Evolutionary conservation across 2,113 vertebrate species (phyloP).

Genomic region (Gymnogyps californianus): DNA sequence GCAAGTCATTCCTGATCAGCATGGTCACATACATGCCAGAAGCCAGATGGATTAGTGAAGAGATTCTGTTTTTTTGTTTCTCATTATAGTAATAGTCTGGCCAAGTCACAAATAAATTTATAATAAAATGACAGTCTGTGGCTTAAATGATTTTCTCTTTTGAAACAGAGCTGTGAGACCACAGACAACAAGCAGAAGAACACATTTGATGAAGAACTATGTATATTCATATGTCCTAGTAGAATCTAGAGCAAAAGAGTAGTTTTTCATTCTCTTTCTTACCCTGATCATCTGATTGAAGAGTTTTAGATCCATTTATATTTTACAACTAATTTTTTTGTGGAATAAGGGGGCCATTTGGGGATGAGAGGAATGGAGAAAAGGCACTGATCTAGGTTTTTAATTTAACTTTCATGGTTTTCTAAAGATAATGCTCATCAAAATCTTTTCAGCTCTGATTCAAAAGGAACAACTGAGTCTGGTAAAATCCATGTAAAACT

Average conservation of each 20-base stretch:
- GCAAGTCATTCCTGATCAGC: not conserved
- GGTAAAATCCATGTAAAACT: not conserved
- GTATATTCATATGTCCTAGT: not conserved
- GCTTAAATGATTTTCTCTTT: not conserved
- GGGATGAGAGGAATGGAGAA: not conserved
- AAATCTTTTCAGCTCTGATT: not conserved
- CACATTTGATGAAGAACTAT: not conserved
- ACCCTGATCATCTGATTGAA: not conserved
- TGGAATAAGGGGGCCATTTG: not conserved
- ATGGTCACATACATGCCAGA: not conserved
- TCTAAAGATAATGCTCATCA: not conserved
- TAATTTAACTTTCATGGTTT: not conserved
- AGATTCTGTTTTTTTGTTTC: not conserved
- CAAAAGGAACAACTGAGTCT: not conserved
- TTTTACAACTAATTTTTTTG: not conserved
- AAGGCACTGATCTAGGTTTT: not conserved
- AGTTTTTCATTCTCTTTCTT: not conserved
- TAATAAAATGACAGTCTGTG: not conserved
- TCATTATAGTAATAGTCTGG: not conserved
- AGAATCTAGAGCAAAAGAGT: not conserved
- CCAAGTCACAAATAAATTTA: not conserved
- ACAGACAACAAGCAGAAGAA: not conserved
- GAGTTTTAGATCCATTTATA: not conserved
- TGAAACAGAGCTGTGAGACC: not conserved
- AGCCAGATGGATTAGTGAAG: not conserved